Conservation (phyloP, 2,888 invertebrate genomes). For the Plebejus melissa region DNA sequence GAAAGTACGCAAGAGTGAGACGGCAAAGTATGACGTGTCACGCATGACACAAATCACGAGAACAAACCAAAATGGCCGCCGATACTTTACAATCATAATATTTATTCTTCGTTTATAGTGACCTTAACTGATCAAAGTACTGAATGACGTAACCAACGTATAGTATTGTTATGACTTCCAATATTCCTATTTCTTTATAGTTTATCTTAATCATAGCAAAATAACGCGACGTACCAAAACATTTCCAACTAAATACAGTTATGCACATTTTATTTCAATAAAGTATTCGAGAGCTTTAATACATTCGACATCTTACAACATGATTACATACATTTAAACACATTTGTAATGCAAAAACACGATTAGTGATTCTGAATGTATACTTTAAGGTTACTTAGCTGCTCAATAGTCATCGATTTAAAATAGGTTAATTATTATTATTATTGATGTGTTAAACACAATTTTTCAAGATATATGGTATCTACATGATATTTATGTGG, state of each 20-base stretch:
- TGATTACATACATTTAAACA: not conserved
- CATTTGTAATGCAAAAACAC: constrained; percentile 24
- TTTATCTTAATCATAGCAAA: constrained; percentile 46
- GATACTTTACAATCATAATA: constrained; percentile 77
- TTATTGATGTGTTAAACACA: constrained; percentile 30
- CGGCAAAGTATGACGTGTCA: constrained; percentile 73
- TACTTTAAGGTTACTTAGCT: constrained; percentile 27
- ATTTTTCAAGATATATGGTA: constrained; percentile 8
- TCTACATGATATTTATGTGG: not conserved
- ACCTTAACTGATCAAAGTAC: constrained; percentile 77
- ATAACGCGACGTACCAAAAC: constrained; percentile 46
- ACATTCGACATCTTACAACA: constrained; percentile 31
- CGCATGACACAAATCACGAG: constrained; percentile 74
- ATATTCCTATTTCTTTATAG: constrained; percentile 43
- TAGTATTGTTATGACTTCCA: constrained; percentile 56
- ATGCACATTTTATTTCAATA: constrained; percentile 41
- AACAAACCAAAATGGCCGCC: constrained; percentile 77
- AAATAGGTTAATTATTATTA: constrained; percentile 33
- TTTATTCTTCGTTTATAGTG: constrained; percentile 76
- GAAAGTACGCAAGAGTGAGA: constrained; percentile 72
- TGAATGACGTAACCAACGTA: constrained; percentile 71
- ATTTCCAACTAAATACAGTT: constrained; percentile 52
- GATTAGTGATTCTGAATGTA: constrained; percentile 26
- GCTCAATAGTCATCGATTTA: constrained; percentile 36
- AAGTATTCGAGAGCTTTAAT: constrained; percentile 58